A percentile compares a stretch with the other conserved stretches of the same genome.
These are phyloP conservation scores for Gryon sp. DNA, from an alignment of 1,140 invertebrate species.

Conservation along the genomic window DNA sequence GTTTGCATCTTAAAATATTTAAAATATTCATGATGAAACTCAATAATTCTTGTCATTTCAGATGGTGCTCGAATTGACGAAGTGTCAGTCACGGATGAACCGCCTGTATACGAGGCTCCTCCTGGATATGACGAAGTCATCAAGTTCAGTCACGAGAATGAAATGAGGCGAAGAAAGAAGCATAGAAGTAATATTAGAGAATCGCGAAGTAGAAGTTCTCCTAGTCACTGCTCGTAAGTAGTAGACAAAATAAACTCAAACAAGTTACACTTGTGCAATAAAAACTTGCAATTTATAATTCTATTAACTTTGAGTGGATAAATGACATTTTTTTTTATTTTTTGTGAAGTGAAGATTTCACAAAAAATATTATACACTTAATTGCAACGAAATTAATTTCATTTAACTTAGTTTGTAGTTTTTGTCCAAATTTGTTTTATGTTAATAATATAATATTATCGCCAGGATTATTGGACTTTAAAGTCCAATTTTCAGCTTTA, in stretches of 20 bases:
- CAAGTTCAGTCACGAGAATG: conserved; percentile 78
- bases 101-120: conserved; percentile 85
- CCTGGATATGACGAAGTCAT: conserved; percentile 86
- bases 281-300: background rate
- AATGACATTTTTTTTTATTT: too few relatives aligned
- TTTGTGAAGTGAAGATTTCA: too few relatives aligned
- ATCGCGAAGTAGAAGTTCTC: conserved; percentile 60
- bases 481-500: too few relatives aligned
- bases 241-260: background rate
- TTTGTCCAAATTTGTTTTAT: too few relatives aligned
- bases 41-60: conserved; percentile 75
- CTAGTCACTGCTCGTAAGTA: conserved; percentile 69
- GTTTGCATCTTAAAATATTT: too few relatives aligned
- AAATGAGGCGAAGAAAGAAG: conserved; percentile 59
- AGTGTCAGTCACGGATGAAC: conserved; percentile 82
- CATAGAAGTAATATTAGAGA: conserved; percentile 45
- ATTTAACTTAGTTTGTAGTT: too few relatives aligned
- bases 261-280: background rate
- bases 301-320: too few relatives aligned
- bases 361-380: too few relatives aligned
- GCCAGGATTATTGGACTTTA: too few relatives aligned
- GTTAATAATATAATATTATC: too few relatives aligned
- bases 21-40: conserved; percentile 59
- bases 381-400: too few relatives aligned
- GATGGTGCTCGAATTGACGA: conserved; percentile 79